Conservation (phyloP, 2,797 vertebrate species). For the Gambusia yucatana region DNA sequence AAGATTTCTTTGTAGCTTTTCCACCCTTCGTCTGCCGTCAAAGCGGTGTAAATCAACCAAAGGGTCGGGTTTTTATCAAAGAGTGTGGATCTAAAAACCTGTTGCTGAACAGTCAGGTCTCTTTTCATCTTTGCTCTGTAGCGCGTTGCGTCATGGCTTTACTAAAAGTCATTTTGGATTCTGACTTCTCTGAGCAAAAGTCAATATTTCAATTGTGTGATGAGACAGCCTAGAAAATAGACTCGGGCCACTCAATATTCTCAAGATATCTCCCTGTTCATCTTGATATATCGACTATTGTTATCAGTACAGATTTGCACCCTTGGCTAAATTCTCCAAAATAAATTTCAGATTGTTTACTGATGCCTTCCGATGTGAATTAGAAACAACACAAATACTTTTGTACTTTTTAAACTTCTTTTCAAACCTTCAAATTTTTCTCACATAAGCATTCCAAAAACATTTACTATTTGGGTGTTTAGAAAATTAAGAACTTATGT, state of each 20-base stretch:
- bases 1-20: not conserved
- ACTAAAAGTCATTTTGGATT: not conserved
- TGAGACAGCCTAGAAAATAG: not conserved
- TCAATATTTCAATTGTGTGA: slow-evolving; percentile 1
- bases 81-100: not conserved
- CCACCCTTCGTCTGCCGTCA: not conserved
- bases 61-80: not conserved
- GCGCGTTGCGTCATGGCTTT: not conserved
- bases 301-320: not conserved
- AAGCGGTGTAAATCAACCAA: not conserved
- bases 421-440: not conserved
- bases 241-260: not conserved
- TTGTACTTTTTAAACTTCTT: not conserved
- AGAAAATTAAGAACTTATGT: not conserved
- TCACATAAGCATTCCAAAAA: not conserved
- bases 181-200: not conserved
- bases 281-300: not conserved
- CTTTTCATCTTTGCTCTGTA: slow-evolving; percentile 1
- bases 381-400: not conserved
- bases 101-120: not conserved
- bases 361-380: not conserved
- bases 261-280: not conserved
- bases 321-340: not conserved
- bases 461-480: not conserved
- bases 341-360: not conserved